phyloP scores from a whole-genome alignment of 2,113 vertebrate species.

The Corvus hawaiiensis region DNA sequence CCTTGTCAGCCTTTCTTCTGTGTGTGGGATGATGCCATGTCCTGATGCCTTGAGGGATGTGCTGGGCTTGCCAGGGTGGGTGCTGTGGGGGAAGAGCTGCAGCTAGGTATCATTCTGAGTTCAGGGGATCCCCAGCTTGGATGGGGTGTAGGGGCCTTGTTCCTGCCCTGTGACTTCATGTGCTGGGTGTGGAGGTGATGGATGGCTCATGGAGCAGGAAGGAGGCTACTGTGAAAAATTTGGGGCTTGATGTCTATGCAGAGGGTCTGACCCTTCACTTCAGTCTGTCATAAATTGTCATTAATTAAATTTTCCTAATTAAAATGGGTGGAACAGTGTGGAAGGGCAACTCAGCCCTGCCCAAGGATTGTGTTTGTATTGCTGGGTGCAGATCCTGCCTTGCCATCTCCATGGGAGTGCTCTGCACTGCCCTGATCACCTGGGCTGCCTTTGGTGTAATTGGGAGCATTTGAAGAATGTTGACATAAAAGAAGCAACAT shows the following conservation, averaged over 20 bases:
- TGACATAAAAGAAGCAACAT: neutral
- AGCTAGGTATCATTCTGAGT: neutral
- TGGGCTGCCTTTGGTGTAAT: neutral
- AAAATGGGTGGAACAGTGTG: neutral
- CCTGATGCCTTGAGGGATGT: neutral
- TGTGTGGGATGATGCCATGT: neutral
- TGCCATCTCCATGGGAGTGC: neutral
- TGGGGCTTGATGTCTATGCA: neutral
- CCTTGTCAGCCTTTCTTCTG: neutral
- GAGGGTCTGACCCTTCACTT: neutral
- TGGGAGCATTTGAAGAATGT: neutral
- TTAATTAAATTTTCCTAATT: neutral
- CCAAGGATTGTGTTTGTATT: neutral
- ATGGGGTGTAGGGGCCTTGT: rapidly evolving
- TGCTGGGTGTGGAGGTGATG: neutral
- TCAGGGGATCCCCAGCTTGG: neutral
- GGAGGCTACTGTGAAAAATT: neutral
- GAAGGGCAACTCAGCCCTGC: neutral
- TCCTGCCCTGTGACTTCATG: neutral
- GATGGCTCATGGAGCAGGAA: neutral
- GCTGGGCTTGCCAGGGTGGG: neutral
- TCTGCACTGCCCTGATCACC: neutral
- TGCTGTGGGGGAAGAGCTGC: neutral
- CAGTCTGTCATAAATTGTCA: neutral
- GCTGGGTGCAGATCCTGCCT: neutral